Conservation (phyloP, 2,888 invertebrate genomes). For the Drosophila rellima region DNA sequence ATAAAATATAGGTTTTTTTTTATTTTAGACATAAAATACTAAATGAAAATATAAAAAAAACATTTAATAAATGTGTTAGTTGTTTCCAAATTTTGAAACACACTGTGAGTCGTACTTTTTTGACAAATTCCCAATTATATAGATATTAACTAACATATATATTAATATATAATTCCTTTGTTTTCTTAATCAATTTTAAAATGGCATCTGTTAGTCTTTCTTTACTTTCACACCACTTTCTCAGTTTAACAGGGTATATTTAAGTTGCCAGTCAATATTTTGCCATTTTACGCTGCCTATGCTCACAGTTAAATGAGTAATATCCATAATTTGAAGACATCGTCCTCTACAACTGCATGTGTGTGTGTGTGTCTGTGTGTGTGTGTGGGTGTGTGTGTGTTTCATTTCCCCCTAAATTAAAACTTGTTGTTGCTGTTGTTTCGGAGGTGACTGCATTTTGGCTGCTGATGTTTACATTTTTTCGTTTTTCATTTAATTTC, state of each 20-base stretch:
- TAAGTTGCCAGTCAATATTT: not conserved
- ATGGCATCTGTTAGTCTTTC: not conserved
- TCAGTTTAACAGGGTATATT: constrained; percentile 3
- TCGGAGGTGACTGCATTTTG: constrained; percentile 37
- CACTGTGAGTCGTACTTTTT: too few species aligned
- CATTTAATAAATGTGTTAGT: too few species aligned
- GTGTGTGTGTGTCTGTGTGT: not conserved
- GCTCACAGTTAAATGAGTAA: constrained; percentile 39
- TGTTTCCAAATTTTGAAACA: too few species aligned
- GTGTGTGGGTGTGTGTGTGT: constrained; percentile 18
- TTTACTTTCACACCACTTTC: too few species aligned
- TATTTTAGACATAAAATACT: too few species aligned
- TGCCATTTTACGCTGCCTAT: not conserved
- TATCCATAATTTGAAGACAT: constrained; percentile 34
- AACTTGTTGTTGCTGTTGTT: constrained; percentile 8
- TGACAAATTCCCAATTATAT: not conserved
- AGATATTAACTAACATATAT: too few species aligned
- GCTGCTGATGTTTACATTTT: constrained; percentile 63
- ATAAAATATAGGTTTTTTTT: too few species aligned
- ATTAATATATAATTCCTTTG: not conserved
- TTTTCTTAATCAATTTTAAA: not conserved
- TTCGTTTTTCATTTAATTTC: constrained; percentile 74
- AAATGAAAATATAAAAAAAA: too few species aligned
- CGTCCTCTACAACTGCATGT: constrained; percentile 12
- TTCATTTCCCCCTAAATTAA: constrained; percentile 43